Evolutionary conservation across 2,113 vertebrate species (phyloP).

Genomic region (Verasper variegatus): DNA sequence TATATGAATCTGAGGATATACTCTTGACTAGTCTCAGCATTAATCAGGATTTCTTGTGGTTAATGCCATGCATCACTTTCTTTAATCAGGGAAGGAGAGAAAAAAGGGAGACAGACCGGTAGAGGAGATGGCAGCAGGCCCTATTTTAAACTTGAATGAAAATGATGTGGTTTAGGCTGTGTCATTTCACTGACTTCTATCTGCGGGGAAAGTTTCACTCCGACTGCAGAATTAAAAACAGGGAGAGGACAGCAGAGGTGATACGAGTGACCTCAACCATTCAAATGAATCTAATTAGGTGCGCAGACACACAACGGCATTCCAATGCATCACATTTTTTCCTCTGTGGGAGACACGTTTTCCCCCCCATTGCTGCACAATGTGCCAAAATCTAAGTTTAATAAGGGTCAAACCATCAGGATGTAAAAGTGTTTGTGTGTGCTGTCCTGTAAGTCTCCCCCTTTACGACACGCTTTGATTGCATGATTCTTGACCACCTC

Average conservation of each 20-base stretch:
- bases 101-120: constrained; percentile 4
- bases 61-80: constrained; percentile 58
- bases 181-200: constrained; percentile 34
- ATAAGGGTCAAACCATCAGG: neutral
- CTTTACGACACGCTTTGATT: constrained; percentile 40
- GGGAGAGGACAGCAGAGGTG: constrained; percentile 5
- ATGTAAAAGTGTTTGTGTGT: neutral
- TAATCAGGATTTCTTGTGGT: constrained; percentile 62
- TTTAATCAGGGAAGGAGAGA: constrained; percentile 53
- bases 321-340: neutral
- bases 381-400: neutral
- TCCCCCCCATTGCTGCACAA: neutral
- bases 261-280: constrained; percentile 31
- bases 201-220: constrained; percentile 9
- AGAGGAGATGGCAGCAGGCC: neutral
- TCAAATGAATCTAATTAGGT: constrained; percentile 3
- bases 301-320: neutral
- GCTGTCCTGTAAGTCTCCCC: constrained; percentile 13
- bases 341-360: neutral
- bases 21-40: constrained; percentile 47
- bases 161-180: constrained; percentile 29
- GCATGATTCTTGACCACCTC: constrained; percentile 31
- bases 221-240: constrained; percentile 16
- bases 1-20: constrained; percentile 22
- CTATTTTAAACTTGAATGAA: constrained; percentile 26